A percentile compares a stretch with the other conserved stretches of the same genome.
phyloP scores from a whole-genome alignment of 2,888 invertebrate genomes.

The Miltochrista miniata region DNA sequence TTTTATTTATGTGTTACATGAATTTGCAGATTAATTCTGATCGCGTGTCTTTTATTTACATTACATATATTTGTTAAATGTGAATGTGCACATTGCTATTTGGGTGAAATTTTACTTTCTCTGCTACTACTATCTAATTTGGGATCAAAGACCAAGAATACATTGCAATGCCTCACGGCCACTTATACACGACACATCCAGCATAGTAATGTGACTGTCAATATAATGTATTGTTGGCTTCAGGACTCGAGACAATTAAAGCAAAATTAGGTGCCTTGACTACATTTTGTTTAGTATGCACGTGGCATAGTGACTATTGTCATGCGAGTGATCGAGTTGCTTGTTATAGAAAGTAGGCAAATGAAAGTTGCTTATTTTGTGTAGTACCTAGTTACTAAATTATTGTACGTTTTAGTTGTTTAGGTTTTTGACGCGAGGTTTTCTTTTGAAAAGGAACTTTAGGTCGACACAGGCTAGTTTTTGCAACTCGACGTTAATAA shows the following conservation, averaged over 20 bases:
- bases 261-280: slow-evolving; percentile 53
- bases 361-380: slow-evolving; percentile 33
- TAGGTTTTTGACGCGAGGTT: too few species aligned
- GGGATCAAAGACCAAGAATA: slow-evolving; percentile 58
- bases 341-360: slow-evolving; percentile 45
- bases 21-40: slow-evolving; percentile 3
- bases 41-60: slow-evolving; percentile 25
- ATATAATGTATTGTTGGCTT: slow-evolving; percentile 40
- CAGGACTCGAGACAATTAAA: slow-evolving; percentile 54
- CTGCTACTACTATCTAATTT: slow-evolving; percentile 53
- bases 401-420: too few species aligned
- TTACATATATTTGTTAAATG: slow-evolving; percentile 30
- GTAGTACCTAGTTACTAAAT: too few species aligned
- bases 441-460: too few species aligned
- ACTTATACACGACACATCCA: slow-evolving; percentile 43
- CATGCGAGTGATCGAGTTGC: slow-evolving; percentile 29
- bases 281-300: slow-evolving; percentile 40
- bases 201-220: slow-evolving; percentile 64
- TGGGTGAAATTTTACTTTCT: slow-evolving; percentile 72
- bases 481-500: too few species aligned
- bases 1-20: too few species aligned
- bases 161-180: slow-evolving; percentile 55
- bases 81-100: slow-evolving; percentile 45
- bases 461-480: too few species aligned
- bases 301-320: slow-evolving; percentile 28